Evolutionary conservation across 2,113 vertebrate genomes (phyloP).

Genomic region (Sorex araneus): DNA sequence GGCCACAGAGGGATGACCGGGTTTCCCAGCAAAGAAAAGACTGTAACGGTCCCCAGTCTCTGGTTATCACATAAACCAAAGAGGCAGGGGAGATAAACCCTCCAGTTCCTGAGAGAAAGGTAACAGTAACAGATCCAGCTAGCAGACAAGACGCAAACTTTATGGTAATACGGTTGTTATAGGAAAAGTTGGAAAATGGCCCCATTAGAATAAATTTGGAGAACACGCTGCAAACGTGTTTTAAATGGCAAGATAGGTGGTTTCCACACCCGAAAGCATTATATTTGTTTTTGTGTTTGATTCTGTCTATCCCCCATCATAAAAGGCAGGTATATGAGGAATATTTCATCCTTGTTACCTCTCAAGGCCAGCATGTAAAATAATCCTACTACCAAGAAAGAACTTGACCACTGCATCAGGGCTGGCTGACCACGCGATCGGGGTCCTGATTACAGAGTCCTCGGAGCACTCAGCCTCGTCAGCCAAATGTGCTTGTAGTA

Average conservation of each 20-base stretch:
- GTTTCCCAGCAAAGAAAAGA: constrained; percentile 2
- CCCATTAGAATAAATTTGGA: constrained; percentile 6
- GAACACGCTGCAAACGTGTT: not conserved
- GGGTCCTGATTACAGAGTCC: not conserved
- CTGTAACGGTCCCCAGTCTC: not conserved
- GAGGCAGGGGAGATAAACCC: not conserved
- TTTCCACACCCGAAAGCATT: not conserved
- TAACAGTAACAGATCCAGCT: not conserved
- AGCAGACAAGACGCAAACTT: constrained; percentile 7
- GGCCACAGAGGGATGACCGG: not conserved
- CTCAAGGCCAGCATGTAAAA: not conserved
- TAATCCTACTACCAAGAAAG: not conserved
- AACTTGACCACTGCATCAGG: not conserved
- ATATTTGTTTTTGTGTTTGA: constrained; percentile 37
- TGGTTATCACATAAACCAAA: not conserved
- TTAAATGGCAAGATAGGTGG: not conserved
- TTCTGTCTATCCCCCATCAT: not conserved
- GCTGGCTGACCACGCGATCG: not conserved
- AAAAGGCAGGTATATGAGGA: not conserved
- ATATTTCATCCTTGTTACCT: not conserved
- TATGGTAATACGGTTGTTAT: not conserved
- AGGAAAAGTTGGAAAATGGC: not conserved
- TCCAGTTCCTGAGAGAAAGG: not conserved
- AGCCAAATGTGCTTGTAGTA: not conserved
- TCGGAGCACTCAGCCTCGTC: not conserved